Evolutionary conservation across 1,140 invertebrate species (phyloP), one percentile per base, ranked within the genome.

Genomic region (Triops longicaudatus): DNA sequence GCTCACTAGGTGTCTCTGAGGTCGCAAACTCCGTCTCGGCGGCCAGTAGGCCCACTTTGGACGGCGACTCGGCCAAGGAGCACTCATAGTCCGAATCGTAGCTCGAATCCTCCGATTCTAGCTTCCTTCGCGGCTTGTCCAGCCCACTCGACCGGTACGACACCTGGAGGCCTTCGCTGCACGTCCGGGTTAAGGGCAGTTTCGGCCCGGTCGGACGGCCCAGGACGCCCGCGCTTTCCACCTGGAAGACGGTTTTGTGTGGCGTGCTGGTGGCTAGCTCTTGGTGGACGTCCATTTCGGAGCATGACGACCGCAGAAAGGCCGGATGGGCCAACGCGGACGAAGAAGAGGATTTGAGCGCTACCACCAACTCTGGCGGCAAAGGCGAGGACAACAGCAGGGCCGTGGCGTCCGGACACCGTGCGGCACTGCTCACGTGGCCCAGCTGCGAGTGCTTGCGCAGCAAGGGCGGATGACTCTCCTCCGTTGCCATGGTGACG

Each of bases 51-150:
- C 12, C 73, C 1, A 27, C 26, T 22, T 63, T 63, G 63, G 42
- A 78, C 50, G 76, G 73, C 11, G 79, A 71, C 22, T 63, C 50
- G n/a, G 85, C 84, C 43, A 90, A 89, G 73, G 91, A 89, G 17
- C 84, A 87, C 74, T 93, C 92, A 81, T 89, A 92, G 83, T 94
- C 93, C 6, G 92, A 93, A 84, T 94, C 93, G 83, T 95, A 94
- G 79, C 92, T 93, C 27, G 92, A 93, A 83, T 94, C 93, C 82
- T 94, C 92, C 17, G 80, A 89, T 87, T 82, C 84, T 79, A 83
- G 80, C 72, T 81, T 83, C 6, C 79, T 37, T 22, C 80, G 72
- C 12, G 72, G 63, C 63, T 43, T 78, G 28, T 1, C 12, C 26
- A 1, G 12, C 12, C 76, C 12, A 43, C 73, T 41, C 26, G 44